A percentile compares a stretch with the other conserved stretches of the same genome.
Evolutionary conservation across 2,888 invertebrate genomes (phyloP).

Genomic region (Coelopa pilipes): DNA sequence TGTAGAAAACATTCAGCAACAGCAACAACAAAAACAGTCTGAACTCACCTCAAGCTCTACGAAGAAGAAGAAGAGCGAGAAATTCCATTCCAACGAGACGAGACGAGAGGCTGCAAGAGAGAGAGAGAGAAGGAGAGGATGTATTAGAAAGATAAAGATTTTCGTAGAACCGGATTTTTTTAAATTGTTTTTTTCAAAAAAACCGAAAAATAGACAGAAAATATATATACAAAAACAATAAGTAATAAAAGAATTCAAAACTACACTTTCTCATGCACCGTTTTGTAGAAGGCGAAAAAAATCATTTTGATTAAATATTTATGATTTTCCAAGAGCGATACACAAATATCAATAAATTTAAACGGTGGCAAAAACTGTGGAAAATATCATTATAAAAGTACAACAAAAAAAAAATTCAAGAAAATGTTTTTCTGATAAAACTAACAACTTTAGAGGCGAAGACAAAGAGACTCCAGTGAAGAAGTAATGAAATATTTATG

Average conservation of each 20-base stretch:
- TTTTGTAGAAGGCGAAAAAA: no score
- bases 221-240: not conserved
- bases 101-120: no score
- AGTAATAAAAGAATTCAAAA: no score
- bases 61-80: not conserved
- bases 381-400: not conserved
- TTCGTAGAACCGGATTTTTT: no score
- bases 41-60: slow-evolving; percentile 7
- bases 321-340: no score
- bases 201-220: not conserved
- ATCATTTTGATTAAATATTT: no score
- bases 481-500: no score
- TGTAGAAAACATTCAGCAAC: not conserved
- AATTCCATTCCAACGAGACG: slow-evolving; percentile 14
- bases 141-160: no score
- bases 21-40: not conserved
- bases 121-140: no score
- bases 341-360: not conserved
- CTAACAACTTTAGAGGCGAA: no score
- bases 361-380: not conserved
- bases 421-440: slow-evolving; percentile 6
- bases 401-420: not conserved
- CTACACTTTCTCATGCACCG: no score
- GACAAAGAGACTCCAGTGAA: no score
- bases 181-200: not conserved